Conservation (phyloP, 1,140 invertebrate genomes). For the Brachionus rotundiformis region DNA sequence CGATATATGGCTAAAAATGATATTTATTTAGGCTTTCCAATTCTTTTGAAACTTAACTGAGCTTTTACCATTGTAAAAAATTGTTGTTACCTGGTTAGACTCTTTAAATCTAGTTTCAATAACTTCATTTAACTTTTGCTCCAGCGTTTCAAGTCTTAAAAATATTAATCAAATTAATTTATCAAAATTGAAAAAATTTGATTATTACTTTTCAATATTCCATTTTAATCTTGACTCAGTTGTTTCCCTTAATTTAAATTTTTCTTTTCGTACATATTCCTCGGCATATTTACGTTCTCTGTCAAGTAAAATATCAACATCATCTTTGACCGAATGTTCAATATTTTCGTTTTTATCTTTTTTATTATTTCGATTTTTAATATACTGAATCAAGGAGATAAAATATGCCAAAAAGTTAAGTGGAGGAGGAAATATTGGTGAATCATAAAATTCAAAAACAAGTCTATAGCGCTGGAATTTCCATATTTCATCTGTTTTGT, state of each 20-base stretch:
- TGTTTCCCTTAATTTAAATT: constrained; percentile 38
- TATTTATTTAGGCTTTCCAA: too few relatives aligned
- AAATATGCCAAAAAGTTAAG: constrained; percentile 48
- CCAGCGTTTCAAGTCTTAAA: constrained; percentile 39
- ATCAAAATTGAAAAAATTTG: not conserved
- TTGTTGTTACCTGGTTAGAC: constrained; percentile 7
- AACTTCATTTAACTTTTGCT: constrained; percentile 51
- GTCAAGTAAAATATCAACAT: constrained; percentile 48
- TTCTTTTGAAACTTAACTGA: too few relatives aligned
- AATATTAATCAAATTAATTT: not conserved
- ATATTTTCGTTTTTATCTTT: not conserved
- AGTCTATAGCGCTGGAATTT: constrained; percentile 49
- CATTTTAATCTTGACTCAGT: constrained; percentile 41
- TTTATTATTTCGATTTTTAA: constrained; percentile 55
- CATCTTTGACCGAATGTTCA: constrained; percentile 22
- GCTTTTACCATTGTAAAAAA: too few relatives aligned
- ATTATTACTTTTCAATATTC: constrained; percentile 42
- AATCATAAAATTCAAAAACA: constrained; percentile 48
- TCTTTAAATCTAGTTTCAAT: constrained; percentile 49
- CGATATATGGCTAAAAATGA: too few relatives aligned
- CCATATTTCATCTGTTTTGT: constrained; percentile 44
- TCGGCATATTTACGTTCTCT: constrained; percentile 49
- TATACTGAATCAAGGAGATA: constrained; percentile 76
- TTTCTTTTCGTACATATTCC: constrained; percentile 46
- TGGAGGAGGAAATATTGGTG: constrained; percentile 51